A percentile compares a stretch with the other conserved stretches of the same genome.
These are phyloP conservation scores for Lasioglossum marginatum DNA, from an alignment of 2,888 invertebrate species.

Conservation along the genomic window DNA sequence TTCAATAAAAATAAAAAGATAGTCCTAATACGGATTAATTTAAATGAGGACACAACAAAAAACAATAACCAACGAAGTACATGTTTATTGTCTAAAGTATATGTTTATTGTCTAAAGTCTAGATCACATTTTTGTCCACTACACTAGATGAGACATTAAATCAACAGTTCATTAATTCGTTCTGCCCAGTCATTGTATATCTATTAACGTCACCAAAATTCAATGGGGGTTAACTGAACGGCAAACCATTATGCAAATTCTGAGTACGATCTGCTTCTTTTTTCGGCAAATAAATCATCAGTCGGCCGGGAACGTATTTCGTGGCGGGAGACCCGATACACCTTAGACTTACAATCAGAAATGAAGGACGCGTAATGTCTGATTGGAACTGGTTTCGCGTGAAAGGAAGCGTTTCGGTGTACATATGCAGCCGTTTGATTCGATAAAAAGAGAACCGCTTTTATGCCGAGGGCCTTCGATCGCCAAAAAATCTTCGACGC, in stretches of 20 bases:
- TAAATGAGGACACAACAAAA: too few relatives aligned
- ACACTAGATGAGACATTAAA: slow-evolving; percentile 4
- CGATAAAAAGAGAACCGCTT: slow-evolving; percentile 61
- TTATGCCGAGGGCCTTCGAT: slow-evolving; percentile 60
- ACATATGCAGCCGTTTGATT: slow-evolving; percentile 21
- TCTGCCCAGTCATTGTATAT: neutral
- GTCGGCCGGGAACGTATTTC: neutral
- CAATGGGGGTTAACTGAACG: neutral
- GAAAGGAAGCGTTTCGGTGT: slow-evolving; percentile 61
- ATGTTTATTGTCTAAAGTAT: too few relatives aligned
- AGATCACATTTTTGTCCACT: neutral
- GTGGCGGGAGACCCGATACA: slow-evolving; percentile 12
- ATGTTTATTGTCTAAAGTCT: too few relatives aligned
- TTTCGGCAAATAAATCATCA: slow-evolving; percentile 11
- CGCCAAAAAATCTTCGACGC: slow-evolving; percentile 65
- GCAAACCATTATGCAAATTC: neutral
- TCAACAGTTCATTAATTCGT: neutral
- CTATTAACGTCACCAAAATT: slow-evolving; percentile 31
- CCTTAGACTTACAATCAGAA: slow-evolving; percentile 42
- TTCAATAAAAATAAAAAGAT: neutral
- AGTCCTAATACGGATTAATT: neutral
- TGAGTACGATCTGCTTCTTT: neutral
- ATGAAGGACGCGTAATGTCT: slow-evolving; percentile 19
- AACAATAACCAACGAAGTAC: too few relatives aligned
- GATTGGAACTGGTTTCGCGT: slow-evolving; percentile 60